A percentile compares a stretch with the other conserved stretches of the same genome.
Conservation (phyloP, 2,113 vertebrate genomes). For the Lepus americanus region DNA sequence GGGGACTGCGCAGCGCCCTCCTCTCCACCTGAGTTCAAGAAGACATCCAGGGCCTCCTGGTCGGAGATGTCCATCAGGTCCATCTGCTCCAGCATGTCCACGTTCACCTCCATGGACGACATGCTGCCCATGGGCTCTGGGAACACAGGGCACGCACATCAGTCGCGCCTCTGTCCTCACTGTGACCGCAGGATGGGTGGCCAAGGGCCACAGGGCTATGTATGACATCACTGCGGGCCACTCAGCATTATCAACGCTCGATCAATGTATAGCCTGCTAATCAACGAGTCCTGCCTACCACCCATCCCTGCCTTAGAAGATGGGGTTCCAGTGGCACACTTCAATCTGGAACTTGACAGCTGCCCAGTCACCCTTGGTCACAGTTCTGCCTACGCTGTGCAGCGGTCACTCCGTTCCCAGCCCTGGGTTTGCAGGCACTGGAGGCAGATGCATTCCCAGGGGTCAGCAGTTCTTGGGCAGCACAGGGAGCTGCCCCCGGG, state of each 20-base stretch:
- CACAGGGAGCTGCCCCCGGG: background rate
- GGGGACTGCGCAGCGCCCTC: constrained; percentile 89
- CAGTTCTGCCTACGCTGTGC: rapidly evolving
- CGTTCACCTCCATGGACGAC: constrained; percentile 97
- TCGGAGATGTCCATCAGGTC: constrained; percentile 94
- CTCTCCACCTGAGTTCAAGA: constrained; percentile 93
- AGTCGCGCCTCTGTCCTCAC: too few species aligned
- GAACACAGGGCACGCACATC: background rate
- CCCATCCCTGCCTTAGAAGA: too few species aligned
- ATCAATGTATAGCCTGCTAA: too few species aligned
- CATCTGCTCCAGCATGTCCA: constrained; percentile 97
- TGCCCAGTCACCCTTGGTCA: background rate
- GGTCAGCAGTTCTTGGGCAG: rapidly evolving
- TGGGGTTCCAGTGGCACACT: background rate
- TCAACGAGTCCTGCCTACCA: too few species aligned
- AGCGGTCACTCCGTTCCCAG: background rate
- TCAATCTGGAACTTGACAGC: background rate
- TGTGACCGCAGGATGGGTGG: too few species aligned
- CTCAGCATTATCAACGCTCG: too few species aligned
- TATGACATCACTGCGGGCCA: too few species aligned
- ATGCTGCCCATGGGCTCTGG: constrained; percentile 93
- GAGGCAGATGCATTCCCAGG: too few species aligned
- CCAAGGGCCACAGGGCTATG: too few species aligned
- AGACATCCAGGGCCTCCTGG: constrained; percentile 97
- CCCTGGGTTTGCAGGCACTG: background rate